Evolutionary conservation across 2,113 vertebrate species (phyloP).

Genomic region (Lepus timidus): DNA sequence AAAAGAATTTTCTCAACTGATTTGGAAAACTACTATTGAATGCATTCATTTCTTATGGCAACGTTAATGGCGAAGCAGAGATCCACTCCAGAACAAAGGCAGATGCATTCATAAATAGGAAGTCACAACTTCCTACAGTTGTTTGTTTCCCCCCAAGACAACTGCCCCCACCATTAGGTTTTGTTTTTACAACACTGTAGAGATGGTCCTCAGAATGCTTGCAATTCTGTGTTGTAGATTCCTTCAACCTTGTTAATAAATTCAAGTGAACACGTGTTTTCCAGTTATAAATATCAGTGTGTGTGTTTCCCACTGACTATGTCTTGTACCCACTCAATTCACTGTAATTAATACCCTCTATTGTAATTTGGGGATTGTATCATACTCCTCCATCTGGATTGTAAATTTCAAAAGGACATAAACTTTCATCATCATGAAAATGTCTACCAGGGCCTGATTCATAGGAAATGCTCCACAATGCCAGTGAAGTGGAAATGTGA

Average conservation of each 20-base stretch:
- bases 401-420: neutral
- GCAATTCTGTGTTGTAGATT: neutral
- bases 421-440: neutral
- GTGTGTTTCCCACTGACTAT: neutral
- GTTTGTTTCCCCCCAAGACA: neutral
- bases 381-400: neutral
- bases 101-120: neutral
- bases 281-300: neutral
- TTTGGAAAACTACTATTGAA: slow-evolving; percentile 67
- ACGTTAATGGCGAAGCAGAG: slow-evolving; percentile 47
- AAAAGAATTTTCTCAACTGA: slow-evolving; percentile 16
- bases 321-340: neutral
- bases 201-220: neutral
- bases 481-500: neutral
- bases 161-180: neutral
- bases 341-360: neutral
- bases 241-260: neutral
- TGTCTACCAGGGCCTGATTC: neutral
- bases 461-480: neutral
- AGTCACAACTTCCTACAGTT: neutral
- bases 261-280: neutral
- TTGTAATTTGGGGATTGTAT: neutral
- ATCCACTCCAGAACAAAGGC: slow-evolving; percentile 3
- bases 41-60: slow-evolving; percentile 37
- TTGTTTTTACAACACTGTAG: neutral